These are phyloP conservation scores for Galerucella calmariensis DNA, from an alignment of 2,888 invertebrate genomes.

Conservation along the genomic window DNA sequence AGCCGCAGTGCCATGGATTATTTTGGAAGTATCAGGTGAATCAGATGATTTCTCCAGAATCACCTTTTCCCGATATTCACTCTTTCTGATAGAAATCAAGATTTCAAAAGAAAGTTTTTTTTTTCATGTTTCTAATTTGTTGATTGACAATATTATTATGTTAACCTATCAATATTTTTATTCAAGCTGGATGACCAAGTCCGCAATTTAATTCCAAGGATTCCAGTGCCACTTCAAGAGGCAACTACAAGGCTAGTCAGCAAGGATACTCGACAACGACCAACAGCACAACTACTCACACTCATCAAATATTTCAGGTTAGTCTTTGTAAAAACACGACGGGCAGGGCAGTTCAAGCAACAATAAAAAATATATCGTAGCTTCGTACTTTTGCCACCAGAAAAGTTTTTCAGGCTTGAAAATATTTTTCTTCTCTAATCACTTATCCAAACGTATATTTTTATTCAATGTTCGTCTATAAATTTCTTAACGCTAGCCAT, in stretches of 20 bases:
- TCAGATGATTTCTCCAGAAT: too few relatives aligned
- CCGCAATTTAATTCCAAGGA: conserved; percentile 78
- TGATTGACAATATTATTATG: not conserved
- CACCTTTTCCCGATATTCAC: too few relatives aligned
- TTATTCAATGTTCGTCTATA: not conserved
- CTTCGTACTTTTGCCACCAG: too few relatives aligned
- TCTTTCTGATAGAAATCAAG: too few relatives aligned
- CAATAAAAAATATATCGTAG: too few relatives aligned
- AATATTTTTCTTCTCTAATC: not conserved
- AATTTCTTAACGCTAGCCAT: too few relatives aligned
- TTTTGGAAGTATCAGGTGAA: too few relatives aligned
- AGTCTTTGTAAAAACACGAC: conserved; percentile 51
- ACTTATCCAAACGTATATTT: not conserved
- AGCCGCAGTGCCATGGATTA: too few relatives aligned
- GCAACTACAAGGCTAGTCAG: conserved; percentile 85
- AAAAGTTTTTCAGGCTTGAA: too few relatives aligned
- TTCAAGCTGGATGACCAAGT: conserved; percentile 86
- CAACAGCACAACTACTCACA: conserved; percentile 90
- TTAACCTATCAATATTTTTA: conserved; percentile 27
- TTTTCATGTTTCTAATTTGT: too few relatives aligned
- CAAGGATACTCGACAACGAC: conserved; percentile 86
- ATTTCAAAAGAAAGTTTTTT: too few relatives aligned
- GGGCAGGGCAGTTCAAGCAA: too few relatives aligned
- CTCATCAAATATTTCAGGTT: conserved; percentile 93
- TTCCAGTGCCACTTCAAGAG: conserved; percentile 89